Percentiles rank a stretch among this genome's conserved stretches.
phyloP scores from a whole-genome alignment of 2,797 vertebrate species.

The Danio aesculapii region DNA sequence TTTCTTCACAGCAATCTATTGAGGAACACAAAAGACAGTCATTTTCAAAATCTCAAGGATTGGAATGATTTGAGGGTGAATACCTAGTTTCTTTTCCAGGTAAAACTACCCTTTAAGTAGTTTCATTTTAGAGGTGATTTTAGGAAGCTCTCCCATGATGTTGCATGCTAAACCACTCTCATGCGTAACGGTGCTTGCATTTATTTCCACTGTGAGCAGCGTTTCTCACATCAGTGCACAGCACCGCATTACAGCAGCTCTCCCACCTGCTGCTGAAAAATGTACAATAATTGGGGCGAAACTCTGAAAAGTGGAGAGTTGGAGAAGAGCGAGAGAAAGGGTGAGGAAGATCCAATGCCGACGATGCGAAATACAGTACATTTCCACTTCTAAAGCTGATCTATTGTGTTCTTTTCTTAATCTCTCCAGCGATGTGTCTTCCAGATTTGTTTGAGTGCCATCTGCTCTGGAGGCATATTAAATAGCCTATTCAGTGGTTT shows the following conservation, averaged over 20 bases:
- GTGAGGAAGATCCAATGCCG: neutral
- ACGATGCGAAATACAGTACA: neutral
- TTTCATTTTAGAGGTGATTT: neutral
- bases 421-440: neutral
- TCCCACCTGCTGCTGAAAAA: slow-evolving; percentile 41
- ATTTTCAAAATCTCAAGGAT: too few relatives aligned
- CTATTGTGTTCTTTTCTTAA: neutral
- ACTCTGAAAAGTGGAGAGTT: slow-evolving; percentile 5
- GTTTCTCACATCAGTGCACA: neutral
- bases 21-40: neutral
- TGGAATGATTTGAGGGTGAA: neutral
- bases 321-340: neutral
- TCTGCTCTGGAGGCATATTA: slow-evolving; percentile 14
- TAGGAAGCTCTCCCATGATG: neutral
- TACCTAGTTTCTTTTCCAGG: neutral
- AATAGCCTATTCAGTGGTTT: slow-evolving; percentile 3
- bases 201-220: slow-evolving; percentile 1
- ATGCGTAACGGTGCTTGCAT: neutral
- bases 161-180: neutral
- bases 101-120: neutral
- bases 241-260: neutral
- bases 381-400: slow-evolving; percentile 1
- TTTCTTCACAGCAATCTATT: too few relatives aligned
- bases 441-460: neutral
- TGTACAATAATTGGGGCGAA: slow-evolving; percentile 19